Conservation (phyloP, 1,140 invertebrate species). For the Asobara japonica region DNA sequence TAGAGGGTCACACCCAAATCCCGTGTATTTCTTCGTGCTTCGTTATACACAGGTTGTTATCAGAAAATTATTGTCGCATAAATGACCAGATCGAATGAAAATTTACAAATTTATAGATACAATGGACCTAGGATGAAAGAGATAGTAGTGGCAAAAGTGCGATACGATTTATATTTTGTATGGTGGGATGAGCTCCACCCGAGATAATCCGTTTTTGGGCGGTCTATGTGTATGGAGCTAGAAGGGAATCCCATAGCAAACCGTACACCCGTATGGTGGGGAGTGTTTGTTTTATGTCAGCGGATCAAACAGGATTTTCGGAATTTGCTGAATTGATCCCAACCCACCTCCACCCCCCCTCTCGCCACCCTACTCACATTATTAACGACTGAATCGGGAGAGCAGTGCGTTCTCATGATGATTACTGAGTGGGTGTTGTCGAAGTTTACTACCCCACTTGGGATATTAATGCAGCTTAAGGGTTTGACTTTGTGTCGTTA, state of each 20-base stretch:
- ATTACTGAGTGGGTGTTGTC: conserved; percentile 30
- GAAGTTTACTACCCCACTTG: conserved; percentile 29
- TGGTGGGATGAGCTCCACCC: background rate
- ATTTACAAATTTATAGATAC: conserved; percentile 18
- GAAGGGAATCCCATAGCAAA: conserved; percentile 43
- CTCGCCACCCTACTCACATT: conserved; percentile 23
- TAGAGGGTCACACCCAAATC: too few relatives aligned
- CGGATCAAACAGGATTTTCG: conserved; percentile 58
- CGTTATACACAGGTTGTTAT: too few relatives aligned
- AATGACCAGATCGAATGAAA: background rate
- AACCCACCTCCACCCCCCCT: conserved; percentile 12
- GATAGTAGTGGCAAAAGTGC: conserved; percentile 16
- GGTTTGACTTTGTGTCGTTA: conserved; percentile 7
- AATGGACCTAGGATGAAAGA: background rate
- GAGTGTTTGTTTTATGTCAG: conserved; percentile 60
- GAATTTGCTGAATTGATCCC: conserved; percentile 44
- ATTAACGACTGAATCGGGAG: conserved; percentile 35
- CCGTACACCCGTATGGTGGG: conserved; percentile 40
- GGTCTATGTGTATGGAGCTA: conserved; percentile 26
- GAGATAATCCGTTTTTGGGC: conserved; percentile 34
- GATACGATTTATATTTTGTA: conserved; percentile 24
- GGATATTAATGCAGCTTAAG: background rate
- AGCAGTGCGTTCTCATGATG: conserved; percentile 37
- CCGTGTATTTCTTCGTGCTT: too few relatives aligned
- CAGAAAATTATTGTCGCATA: background rate